phyloP scores from a whole-genome alignment of 2,888 invertebrate species.

The Lepidochitona cinerea region DNA sequence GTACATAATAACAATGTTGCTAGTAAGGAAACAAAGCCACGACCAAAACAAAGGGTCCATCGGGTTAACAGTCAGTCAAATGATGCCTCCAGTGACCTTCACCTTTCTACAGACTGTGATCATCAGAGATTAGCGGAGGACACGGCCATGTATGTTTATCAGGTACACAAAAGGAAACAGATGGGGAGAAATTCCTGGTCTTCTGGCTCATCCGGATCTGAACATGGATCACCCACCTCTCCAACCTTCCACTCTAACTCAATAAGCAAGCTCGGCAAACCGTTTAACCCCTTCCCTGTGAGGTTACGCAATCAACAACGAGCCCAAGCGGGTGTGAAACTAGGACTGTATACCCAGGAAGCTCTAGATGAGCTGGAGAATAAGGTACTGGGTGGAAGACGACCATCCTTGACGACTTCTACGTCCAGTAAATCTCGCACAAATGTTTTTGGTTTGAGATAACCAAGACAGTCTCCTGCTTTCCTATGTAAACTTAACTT shows the following conservation, averaged over 20 bases:
- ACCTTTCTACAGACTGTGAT: not conserved
- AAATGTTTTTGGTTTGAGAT: not conserved
- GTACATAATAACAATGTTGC: not conserved
- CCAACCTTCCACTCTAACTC: not conserved
- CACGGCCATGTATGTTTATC: slow-evolving; percentile 6
- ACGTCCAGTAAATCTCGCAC: not conserved
- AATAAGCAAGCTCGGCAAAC: slow-evolving; percentile 26
- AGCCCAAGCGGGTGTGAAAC: slow-evolving; percentile 62
- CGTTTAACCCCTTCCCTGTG: slow-evolving; percentile 66
- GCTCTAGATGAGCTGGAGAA: slow-evolving; percentile 20
- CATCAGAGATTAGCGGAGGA: slow-evolving; percentile 1
- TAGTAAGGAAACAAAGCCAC: not conserved
- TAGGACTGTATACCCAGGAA: slow-evolving; percentile 66
- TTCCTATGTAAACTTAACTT: no score
- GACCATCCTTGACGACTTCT: not conserved
- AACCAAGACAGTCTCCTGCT: not conserved
- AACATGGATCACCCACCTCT: not conserved
- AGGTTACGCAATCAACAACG: slow-evolving; percentile 63
- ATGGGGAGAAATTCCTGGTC: not conserved
- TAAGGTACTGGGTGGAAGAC: not conserved
- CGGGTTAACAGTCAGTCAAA: not conserved
- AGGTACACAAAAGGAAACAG: slow-evolving; percentile 3
- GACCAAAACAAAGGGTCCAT: no score
- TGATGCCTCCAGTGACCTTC: not conserved
- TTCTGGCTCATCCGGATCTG: not conserved